Base-by-base conservation (phyloP, 2,113 vertebrate species). In the Recurvirostra avosetta region DNA sequence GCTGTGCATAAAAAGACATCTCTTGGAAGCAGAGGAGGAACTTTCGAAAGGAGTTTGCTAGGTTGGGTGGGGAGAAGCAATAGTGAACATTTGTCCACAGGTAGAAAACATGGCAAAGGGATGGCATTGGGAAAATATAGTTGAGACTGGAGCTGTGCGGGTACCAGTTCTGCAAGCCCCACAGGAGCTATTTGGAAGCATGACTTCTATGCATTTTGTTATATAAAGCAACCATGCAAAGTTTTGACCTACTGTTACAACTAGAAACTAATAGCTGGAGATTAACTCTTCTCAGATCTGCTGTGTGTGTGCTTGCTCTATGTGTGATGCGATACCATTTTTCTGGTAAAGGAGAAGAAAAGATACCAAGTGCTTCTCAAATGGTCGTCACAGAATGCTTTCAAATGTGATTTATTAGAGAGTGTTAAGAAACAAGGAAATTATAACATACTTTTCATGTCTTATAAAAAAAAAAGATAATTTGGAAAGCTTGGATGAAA, bases 1-100 rank as follows among this genome's bases (percentile, higher is more conserved):
- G 18, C 43, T 85, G 52, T 76, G 50, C 43, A 79, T 34, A 55
- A 74, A 68, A 59, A 0, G 23, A 49, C 30, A 22, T 49, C 9
- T 40, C 47, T 67, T 71, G 43, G 15, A 76, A 63, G 12, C 16
- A 76, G 50, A 62, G 32, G 6, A 16, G 7, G 2, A 62, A 11
- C 14, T 71, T 91, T 86, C 27, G 41, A 34, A 62, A 29, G 65
- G 8, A 38, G 8, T 41, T 77, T 16, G 6, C 74, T 56, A 15
- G 9, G 5, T 17, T 50, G 25, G 18, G 3, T 2, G 2, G 38
- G 20, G 22, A 55, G 56, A 82, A 78, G 12, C n/a, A 18, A 41
- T 21, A 65, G 29, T 0, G 4, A 73, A 34, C 0, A 0, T 71
- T 66, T 27, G 41, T 72, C 15, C 5, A 4, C 13, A 70, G 17